These are phyloP conservation scores for Cichladusa arquata DNA, from an alignment of 2,113 vertebrate genomes.

Conservation along the genomic window DNA sequence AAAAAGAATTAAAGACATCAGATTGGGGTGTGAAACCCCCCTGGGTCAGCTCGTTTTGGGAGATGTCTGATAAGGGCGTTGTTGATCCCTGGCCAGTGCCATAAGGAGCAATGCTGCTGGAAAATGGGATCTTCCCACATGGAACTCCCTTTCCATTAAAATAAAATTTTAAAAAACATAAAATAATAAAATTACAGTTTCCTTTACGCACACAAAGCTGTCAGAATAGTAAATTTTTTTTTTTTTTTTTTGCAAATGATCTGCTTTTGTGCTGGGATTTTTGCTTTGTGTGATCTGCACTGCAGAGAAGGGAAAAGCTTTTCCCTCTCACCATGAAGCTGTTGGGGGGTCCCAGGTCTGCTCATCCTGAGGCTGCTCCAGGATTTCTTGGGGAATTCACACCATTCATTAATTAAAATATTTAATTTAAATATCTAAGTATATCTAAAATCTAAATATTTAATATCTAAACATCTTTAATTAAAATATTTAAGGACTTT, in stretches of 20 bases:
- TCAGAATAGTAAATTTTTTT: no score
- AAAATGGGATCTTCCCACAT: not conserved
- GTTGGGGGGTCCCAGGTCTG: not conserved
- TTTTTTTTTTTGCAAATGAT: not conserved
- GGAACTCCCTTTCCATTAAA: no score
- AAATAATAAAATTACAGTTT: no score
- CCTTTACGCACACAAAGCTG: no score
- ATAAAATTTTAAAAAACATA: no score
- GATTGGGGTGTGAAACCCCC: not conserved
- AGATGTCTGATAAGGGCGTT: accelerated
- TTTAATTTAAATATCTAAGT: no score
- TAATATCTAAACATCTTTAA: not conserved
- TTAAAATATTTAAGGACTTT: not conserved
- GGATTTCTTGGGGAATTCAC: not conserved
- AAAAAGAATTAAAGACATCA: not conserved
- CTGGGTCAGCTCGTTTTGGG: not conserved
- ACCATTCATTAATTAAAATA: not conserved
- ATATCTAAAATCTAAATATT: no score
- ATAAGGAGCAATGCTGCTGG: not conserved
- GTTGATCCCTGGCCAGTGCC: not conserved
- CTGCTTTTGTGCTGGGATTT: not conserved
- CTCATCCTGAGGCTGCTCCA: not conserved
- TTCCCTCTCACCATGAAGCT: not conserved
- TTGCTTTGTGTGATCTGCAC: not conserved
- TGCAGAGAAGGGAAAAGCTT: not conserved